Percentiles rank a stretch among this genome's conserved stretches.
These are phyloP conservation scores for Apamea epomidion DNA, from an alignment of 2,888 invertebrate genomes.

Conservation along the genomic window DNA sequence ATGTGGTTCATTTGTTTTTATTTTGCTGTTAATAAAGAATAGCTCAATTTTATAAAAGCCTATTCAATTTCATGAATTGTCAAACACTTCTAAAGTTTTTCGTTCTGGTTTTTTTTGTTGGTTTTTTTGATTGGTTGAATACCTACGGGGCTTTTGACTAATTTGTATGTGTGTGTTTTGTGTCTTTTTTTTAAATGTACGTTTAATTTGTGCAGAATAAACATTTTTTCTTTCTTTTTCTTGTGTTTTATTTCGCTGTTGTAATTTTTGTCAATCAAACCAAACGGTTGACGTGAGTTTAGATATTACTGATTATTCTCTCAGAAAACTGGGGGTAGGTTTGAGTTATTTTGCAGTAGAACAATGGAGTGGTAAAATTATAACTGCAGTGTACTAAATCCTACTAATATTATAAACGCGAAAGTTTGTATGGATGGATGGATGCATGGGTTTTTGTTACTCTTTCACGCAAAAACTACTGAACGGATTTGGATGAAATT, in stretches of 20 bases:
- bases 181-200: too few species aligned
- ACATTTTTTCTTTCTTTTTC: too few species aligned
- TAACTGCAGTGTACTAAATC: background rate
- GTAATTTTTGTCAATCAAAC: background rate
- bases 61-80: background rate
- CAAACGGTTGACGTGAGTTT: background rate
- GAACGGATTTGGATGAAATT: too few species aligned
- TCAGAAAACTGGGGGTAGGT: background rate
- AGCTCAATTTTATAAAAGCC: background rate
- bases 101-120: too few species aligned
- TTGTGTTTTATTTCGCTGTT: background rate
- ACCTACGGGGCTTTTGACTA: too few species aligned
- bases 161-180: too few species aligned
- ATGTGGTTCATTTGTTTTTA: conserved; percentile 14
- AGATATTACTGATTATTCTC: background rate
- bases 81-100: background rate
- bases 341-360: background rate
- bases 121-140: too few species aligned
- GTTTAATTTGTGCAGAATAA: too few species aligned
- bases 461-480: too few species aligned
- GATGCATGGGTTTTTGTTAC: too few species aligned
- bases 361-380: background rate
- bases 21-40: conserved; percentile 1
- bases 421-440: too few species aligned
- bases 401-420: too few species aligned